Evolutionary conservation across 2,888 invertebrate genomes (phyloP), one percentile per base, ranked within the genome.

Genomic region (Meghimatium bilineatum): DNA sequence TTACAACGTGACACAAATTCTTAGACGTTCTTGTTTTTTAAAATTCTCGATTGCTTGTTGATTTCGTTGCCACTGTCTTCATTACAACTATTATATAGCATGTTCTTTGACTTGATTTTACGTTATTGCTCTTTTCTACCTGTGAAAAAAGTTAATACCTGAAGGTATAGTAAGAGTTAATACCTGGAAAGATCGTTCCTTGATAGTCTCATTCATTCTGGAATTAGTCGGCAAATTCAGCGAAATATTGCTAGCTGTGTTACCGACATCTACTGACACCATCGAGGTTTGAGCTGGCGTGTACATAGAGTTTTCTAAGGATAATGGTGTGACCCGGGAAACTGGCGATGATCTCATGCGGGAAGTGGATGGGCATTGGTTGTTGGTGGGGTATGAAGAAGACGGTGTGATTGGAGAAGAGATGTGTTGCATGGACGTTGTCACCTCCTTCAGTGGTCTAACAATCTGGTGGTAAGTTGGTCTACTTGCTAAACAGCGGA

Each of bases 111-210:
- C n/a, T n/a, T n/a, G n/a, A n/a, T n/a, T n/a, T n/a, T n/a, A n/a
- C n/a, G n/a, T n/a, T n/a, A n/a, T n/a, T n/a, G n/a, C n/a, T n/a
- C n/a, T n/a, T n/a, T n/a, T n/a, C n/a, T n/a, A n/a, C n/a, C n/a
- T n/a, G n/a, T n/a, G n/a, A n/a, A n/a, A n/a, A n/a, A n/a, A n/a
- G n/a, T n/a, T n/a, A n/a, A n/a, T n/a, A n/a, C n/a, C n/a, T n/a
- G n/a, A n/a, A n/a, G n/a, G n/a, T n/a, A n/a, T n/a, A n/a, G n/a
- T n/a, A n/a, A n/a, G n/a, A n/a, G n/a, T n/a, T n/a, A n/a, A n/a
- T 72, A 83, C 83, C 83, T 83, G 77, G 52, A 83, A 83, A 26
- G 83, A 78, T 71, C 78, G 32, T 20, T 83, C 83, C 38, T 83
- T 83, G 71, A 56, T 56, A 12, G 71, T n/a, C 10, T 71, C 78